These are phyloP conservation scores for Girardia tigrina DNA, from an alignment of 2,888 invertebrate species.

Conservation along the genomic window DNA sequence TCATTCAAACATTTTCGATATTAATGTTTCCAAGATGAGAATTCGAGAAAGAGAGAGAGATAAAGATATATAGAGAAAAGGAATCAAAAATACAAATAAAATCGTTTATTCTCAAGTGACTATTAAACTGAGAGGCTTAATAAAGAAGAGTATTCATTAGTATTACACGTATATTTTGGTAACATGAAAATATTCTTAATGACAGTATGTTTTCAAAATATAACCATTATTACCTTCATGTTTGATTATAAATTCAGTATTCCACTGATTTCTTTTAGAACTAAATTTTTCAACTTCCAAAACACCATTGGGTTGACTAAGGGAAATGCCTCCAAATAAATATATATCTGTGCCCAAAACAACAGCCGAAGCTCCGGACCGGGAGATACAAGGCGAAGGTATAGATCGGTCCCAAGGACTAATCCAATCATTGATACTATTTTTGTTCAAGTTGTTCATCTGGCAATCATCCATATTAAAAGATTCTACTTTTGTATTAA, in stretches of 20 bases:
- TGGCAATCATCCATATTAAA: neutral
- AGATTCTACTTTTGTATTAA: neutral
- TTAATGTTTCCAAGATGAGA: too few relatives aligned
- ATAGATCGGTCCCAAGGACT: slow-evolving; percentile 33
- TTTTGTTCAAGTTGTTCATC: neutral
- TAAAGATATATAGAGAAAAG: too few relatives aligned
- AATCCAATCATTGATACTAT: slow-evolving; percentile 26
- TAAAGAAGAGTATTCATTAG: too few relatives aligned
- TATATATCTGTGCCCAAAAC: slow-evolving; percentile 11
- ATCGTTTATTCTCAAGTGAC: too few relatives aligned
- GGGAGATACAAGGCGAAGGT: slow-evolving; percentile 10
- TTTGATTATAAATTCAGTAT: neutral
- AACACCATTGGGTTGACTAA: neutral
- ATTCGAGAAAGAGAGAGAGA: too few relatives aligned
- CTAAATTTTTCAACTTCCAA: neutral
- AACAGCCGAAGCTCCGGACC: slow-evolving; percentile 28
- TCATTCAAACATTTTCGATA: too few relatives aligned
- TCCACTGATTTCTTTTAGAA: neutral
- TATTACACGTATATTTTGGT: too few relatives aligned
- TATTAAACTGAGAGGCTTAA: too few relatives aligned
- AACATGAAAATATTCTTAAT: too few relatives aligned
- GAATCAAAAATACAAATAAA: too few relatives aligned
- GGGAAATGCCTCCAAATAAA: neutral
- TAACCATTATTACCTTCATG: slow-evolving; percentile 8
- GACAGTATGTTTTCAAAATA: too few relatives aligned